Base-by-base conservation (phyloP, 2,797 vertebrate genomes). In the Bryconaethiops microstoma region DNA sequence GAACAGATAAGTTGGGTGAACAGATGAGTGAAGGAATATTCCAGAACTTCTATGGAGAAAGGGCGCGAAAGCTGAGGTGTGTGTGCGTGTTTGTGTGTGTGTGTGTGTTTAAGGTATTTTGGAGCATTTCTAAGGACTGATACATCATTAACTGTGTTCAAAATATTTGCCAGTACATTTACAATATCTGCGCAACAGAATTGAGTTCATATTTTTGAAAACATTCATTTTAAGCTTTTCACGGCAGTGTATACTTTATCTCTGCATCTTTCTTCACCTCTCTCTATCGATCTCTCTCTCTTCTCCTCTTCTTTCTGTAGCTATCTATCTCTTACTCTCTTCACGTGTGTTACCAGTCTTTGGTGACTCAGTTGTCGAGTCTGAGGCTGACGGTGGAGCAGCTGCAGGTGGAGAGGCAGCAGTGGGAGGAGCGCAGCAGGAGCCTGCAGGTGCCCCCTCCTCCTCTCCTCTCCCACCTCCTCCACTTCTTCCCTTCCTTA, bases 361-460 rank as follows among this genome's bases (percentile, higher is more conserved):
- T 85, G 55, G 76, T 80, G 79, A 84, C 72, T 78, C 62, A 60
- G 13, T 82, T 86, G 72, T 87, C 52, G 75, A 86, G 74, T 71
- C 77, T 69, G 82, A 88, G 83, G 68, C 75, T 84, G 21, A 82
- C 77, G 29, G 80, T 84, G 60, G 77, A 78, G 77, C 84, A 87
- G 48, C 84, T 82, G 40, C 75, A 85, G 81, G 74, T 83, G 70
- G 76, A 87, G 68, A 84, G 52, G 55, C 86, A 77, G 76, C 85
- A 82, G 60, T 85, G 82, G 83, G 77, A 71, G 64, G 79, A 86
- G 72, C 77, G 10, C 13, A 85, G 57, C 77, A 81, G 63, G 80
- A 74, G 54, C 40, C 71, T 50, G 68, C 85, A 78, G 74, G 70
- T 87, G 75, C 83, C 69, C 8, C 10, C 68, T 21, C 40, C 40